These are phyloP conservation scores for Bimastos eiseni DNA, from an alignment of 2,888 invertebrate species.

Conservation along the genomic window DNA sequence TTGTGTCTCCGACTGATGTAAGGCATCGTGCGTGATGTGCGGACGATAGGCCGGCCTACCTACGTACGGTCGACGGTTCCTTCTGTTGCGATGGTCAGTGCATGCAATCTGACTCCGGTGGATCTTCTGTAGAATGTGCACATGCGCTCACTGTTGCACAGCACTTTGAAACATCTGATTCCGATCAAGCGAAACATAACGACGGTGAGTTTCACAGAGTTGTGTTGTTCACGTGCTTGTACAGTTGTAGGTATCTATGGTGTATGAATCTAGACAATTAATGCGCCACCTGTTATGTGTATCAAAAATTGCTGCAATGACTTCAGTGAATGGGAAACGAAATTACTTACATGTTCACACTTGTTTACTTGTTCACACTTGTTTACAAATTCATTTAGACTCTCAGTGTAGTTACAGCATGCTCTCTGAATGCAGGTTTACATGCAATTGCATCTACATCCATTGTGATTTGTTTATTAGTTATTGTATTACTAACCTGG, in stretches of 20 bases:
- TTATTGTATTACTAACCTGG: no score
- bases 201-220: background rate
- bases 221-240: background rate
- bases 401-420: background rate
- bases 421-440: background rate
- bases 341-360: background rate
- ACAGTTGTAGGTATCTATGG: background rate
- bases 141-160: background rate
- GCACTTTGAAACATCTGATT: background rate
- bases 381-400: no score
- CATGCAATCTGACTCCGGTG: slow-evolving; percentile 13
- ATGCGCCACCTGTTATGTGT: no score
- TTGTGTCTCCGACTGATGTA: background rate
- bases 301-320: background rate
- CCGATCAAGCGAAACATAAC: background rate
- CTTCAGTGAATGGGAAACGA: background rate
- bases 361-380: background rate
- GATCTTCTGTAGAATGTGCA: background rate
- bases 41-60: background rate
- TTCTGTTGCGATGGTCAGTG: background rate
- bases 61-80: background rate
- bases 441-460: background rate
- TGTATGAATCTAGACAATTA: no score
- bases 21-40: background rate
- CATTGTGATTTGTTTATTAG: no score